Evolutionary conservation across 2,888 invertebrate species (phyloP).

Genomic region (Belgica antarctica): DNA sequence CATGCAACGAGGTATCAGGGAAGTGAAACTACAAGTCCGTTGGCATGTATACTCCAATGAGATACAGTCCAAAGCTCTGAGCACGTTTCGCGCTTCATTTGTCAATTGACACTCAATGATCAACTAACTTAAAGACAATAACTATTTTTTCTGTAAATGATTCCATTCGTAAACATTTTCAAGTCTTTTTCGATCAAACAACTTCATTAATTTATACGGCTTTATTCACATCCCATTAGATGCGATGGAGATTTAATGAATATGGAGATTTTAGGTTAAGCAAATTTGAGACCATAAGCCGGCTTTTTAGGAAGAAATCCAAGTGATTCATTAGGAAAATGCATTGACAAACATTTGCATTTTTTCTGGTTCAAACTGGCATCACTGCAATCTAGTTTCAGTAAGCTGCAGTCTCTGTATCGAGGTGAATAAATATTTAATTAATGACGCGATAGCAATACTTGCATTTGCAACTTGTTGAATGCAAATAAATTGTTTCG

Average conservation of each 20-base stretch:
- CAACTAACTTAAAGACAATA: neutral
- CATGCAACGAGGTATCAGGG: no score
- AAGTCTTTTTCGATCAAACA: neutral
- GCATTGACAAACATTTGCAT: slow-evolving; percentile 13
- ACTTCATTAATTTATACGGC: neutral
- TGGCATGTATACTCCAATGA: no score
- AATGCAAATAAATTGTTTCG: neutral
- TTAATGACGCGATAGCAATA: neutral
- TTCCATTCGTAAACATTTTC: neutral
- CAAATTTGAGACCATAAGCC: no score
- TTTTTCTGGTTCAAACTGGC: no score
- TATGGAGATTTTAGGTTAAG: neutral
- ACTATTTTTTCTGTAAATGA: neutral
- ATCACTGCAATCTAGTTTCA: neutral
- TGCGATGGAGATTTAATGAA: neutral
- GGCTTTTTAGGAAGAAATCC: no score
- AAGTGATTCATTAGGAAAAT: no score
- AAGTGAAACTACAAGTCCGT: no score
- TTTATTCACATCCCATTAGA: neutral
- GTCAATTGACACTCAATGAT: no score
- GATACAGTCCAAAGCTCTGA: no score
- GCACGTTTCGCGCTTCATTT: no score
- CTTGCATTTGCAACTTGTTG: neutral
- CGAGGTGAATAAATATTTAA: neutral
- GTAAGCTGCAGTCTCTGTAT: neutral